Base-by-base conservation (phyloP, 2,888 invertebrate genomes). In the Lobophora halterata region DNA sequence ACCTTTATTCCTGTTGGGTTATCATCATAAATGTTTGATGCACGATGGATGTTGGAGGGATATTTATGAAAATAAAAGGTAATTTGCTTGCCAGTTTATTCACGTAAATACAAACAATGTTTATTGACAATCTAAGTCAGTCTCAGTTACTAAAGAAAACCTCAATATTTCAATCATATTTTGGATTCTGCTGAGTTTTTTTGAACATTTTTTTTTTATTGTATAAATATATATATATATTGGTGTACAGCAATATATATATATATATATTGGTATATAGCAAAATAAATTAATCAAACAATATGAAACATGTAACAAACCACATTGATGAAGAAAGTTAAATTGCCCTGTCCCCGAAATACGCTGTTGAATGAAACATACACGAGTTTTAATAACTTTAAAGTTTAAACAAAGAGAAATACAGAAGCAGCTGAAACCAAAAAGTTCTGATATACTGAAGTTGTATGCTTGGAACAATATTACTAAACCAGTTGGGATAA, bases 1-100 rank as follows among this genome's bases (percentile, higher is more conserved):
- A 55, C 53, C 56, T 64, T 66, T 59, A 63, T 60, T 64, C 55
- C 58, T 63, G 54, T 59, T 49, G 56, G 52, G 49, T 41, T 52
- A 52, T 52, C 40, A 52, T 61, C 40, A 52, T 61, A 64, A 57
- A 56, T 57, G 54, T 60, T 55, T 58, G 54, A 59, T 55, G 47
- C 49, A 43, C 34, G 43, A 53, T 50, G 18, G 21, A 41, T 11
- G 24, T 41, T 36, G 26, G 19, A 5, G 18, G 33, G 29, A 23
- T 30, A 26, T 25, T 31, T 39, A 38, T 33, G 33, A 13, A 29
- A 16, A 32, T 18, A 17, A 23, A 28, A 7, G 8, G 10, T 6
- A 3, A 3, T 8, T 8, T 19, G 8, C 19, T 2, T 3, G 19
- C 8, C 19, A n/a, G n/a, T n/a, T n/a, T n/a, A n/a, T n/a, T n/a